A percentile compares a stretch with the other conserved stretches of the same genome.
Evolutionary conservation across 2,113 vertebrate genomes (phyloP).

Genomic region (Lutjanus erythropterus): DNA sequence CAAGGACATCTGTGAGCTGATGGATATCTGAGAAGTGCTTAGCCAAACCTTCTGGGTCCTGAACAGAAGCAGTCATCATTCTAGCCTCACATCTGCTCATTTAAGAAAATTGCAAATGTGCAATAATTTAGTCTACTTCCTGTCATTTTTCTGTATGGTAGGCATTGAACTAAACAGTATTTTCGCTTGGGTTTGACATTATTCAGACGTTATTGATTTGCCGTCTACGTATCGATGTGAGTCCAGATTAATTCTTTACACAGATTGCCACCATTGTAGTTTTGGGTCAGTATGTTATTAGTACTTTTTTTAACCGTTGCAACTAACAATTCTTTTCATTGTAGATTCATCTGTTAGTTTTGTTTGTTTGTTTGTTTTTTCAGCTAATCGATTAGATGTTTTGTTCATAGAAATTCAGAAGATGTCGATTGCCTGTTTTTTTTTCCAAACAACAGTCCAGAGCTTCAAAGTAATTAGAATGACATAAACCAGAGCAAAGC

Average conservation of each 20-base stretch:
- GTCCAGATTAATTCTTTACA: neutral
- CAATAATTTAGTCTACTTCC: conserved; percentile 41
- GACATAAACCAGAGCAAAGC: neutral
- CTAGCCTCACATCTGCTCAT: conserved; percentile 58
- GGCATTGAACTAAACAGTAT: neutral
- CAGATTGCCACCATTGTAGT: neutral
- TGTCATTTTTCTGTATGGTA: conserved; percentile 29
- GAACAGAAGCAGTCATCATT: conserved; percentile 50
- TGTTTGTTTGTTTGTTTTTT: neutral
- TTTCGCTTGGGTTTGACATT: neutral
- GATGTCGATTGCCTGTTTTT: neutral
- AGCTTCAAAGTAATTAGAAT: neutral
- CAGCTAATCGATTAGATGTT: neutral
- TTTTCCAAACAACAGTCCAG: neutral
- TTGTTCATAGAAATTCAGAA: neutral
- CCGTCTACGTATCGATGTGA: neutral
- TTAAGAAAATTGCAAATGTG: conserved; percentile 51
- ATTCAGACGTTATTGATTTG: neutral
- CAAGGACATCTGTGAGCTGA: conserved; percentile 62
- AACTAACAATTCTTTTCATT: neutral
- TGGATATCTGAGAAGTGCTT: conserved; percentile 68
- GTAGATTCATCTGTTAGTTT: neutral
- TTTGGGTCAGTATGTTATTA: neutral
- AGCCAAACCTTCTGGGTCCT: conserved; percentile 58
- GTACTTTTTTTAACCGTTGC: neutral